These are phyloP conservation scores for Cyclargus thomasi DNA, from an alignment of 1,140 invertebrate species.

Conservation along the genomic window DNA sequence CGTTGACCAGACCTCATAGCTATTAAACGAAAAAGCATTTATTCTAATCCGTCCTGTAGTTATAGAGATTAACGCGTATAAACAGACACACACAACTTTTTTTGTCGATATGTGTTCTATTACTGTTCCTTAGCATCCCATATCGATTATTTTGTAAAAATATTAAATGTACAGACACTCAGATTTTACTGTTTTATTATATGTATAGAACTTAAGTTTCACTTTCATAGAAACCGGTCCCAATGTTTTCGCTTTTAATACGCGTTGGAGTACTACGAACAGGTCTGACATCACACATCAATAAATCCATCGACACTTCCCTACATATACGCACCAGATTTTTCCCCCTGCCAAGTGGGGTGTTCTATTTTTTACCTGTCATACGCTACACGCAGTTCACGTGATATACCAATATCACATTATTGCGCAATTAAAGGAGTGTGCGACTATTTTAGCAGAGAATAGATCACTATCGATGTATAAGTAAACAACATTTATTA, in stretches of 20 bases:
- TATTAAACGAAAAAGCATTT: no score
- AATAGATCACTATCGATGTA: no score
- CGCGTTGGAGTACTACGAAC: neutral
- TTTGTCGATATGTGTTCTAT: no score
- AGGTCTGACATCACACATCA: slow-evolving; percentile 5
- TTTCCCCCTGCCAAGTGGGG: neutral
- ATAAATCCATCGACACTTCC: slow-evolving; percentile 12
- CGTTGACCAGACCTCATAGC: no score
- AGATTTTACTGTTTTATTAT: no score
- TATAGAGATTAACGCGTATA: no score
- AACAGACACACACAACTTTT: no score
- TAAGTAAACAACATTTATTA: no score
- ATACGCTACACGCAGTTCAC: slow-evolving; percentile 8
- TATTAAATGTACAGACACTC: no score
- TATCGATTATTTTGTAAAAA: no score
- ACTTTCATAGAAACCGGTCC: neutral
- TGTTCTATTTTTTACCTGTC: slow-evolving; percentile 8
- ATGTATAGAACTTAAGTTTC: neutral
- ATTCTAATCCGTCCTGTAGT: no score
- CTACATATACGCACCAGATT: slow-evolving; percentile 8
- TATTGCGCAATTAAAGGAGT: neutral
- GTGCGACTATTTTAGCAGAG: neutral
- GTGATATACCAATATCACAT: neutral
- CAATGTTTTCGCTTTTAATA: neutral
- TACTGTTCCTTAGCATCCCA: no score